Evolutionary conservation across 1,140 invertebrate species (phyloP), one percentile per base, ranked within the genome.

Genomic region (Papilio aristodemus): DNA sequence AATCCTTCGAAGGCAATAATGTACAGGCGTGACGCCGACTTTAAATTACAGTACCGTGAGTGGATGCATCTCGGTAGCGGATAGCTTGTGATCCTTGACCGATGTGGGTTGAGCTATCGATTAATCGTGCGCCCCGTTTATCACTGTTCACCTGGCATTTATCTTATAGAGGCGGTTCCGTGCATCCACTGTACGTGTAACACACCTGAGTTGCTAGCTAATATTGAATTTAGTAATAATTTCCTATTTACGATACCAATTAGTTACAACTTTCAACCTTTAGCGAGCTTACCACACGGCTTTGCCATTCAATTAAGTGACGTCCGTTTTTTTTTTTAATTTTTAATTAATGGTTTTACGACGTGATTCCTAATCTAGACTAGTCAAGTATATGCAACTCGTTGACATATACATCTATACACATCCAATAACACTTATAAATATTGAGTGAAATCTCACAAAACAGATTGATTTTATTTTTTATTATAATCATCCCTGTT

Each of bases 401-500:
- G 64, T 68, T 68, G 78, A 85, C 80, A 86, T 82, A 73, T 85
- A 86, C 80, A 81, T 76, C 80, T 86, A 83, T 86, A 86, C 82
- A 90, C 84, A 87, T 83, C 81, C 85, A 89, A 82, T 85, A 91
- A 91, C 86, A 87, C 87, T 89, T 91, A 90, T 79, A 84, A 78
- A 80, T 87, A 89, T 82, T 72, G 86, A 84, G 84, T 86, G 81
- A 74, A 88, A 83, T 82, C 85, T 89, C 85, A 89, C 83, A 82
- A 86, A 86, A 88, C 85, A 84, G 82, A 79, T 85, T 81, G 79
- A 84, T 80, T 83, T 79, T 83, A 84, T 4, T 54, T 54, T 84
- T 87, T 77, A 85, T 77, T 86, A 81, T 86, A 83, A 84, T 84
- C 87, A 86, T 91, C 89, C 89, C 89, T 91, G 89, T 91, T 90